A percentile compares a stretch with the other conserved stretches of the same genome.
phyloP scores from a whole-genome alignment of 2,113 vertebrate species.

The Puntigrus tetrazona region DNA sequence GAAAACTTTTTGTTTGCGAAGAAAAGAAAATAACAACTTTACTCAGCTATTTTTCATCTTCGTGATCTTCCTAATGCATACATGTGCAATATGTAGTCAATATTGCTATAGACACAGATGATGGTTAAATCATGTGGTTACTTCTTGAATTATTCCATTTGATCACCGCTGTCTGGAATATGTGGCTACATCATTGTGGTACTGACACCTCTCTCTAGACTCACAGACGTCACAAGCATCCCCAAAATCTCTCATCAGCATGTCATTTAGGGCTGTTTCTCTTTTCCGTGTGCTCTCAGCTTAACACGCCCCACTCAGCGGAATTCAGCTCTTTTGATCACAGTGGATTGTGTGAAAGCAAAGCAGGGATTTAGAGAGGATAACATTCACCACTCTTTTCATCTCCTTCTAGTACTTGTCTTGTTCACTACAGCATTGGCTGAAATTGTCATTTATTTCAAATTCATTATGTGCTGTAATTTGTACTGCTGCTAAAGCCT shows the following conservation, averaged over 20 bases:
- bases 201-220: background rate
- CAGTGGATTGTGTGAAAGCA: conserved; percentile 2
- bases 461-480: conserved; percentile 20
- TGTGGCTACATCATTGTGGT: background rate
- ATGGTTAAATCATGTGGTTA: background rate
- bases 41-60: no score
- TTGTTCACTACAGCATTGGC: background rate
- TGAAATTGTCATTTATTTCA: background rate
- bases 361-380: background rate
- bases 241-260: background rate
- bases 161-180: background rate
- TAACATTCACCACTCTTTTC: conserved; percentile 4
- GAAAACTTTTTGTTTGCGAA: no score
- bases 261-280: conserved; percentile 6
- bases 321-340: background rate
- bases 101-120: no score
- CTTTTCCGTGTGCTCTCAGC: background rate
- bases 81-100: no score
- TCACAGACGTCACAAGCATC: background rate
- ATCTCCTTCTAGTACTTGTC: conserved; percentile 12
- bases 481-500: background rate
- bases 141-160: background rate
- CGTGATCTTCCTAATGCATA: no score
- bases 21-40: no score
- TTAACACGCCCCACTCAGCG: background rate